A percentile compares a stretch with the other conserved stretches of the same genome.
Evolutionary conservation across 2,888 invertebrate genomes (phyloP).

Genomic region (Athalia cordata): DNA sequence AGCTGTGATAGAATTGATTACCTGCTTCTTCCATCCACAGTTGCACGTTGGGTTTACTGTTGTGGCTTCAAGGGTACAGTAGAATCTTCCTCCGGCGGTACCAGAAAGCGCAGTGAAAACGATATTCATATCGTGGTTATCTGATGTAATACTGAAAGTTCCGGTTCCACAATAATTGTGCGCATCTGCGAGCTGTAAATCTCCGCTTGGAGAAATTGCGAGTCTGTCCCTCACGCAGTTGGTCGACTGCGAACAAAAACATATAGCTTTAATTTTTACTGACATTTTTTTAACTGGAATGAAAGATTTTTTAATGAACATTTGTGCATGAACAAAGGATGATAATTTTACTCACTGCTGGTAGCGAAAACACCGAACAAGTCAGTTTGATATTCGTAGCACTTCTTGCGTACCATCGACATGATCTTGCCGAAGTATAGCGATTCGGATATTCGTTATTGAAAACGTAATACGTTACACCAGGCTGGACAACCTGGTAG

Average conservation of each 20-base stretch:
- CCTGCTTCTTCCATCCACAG: conserved; percentile 78
- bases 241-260: not conserved
- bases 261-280: not conserved
- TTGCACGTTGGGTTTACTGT: conserved; percentile 69
- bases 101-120: conserved; percentile 55
- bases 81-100: conserved; percentile 75
- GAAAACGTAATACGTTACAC: conserved; percentile 72
- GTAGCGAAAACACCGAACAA: conserved; percentile 74
- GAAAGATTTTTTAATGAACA: too few species aligned
- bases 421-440: conserved; percentile 71
- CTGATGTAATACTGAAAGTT: conserved; percentile 59
- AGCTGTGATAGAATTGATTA: conserved; percentile 55
- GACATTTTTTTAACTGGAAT: not conserved
- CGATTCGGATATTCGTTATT: conserved; percentile 74
- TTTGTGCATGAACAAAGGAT: not conserved
- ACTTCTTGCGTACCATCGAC: conserved; percentile 77
- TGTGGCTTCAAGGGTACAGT: conserved; percentile 71
- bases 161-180: conserved; percentile 77
- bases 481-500: conserved; percentile 69
- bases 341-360: conserved; percentile 71
- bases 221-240: conserved; percentile 75
- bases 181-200: conserved; percentile 71
- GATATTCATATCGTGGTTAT: conserved; percentile 60
- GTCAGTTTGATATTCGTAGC: conserved; percentile 65
- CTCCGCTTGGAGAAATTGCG: conserved; percentile 75